These are phyloP conservation scores for Hypselothyrea guttata DNA, from an alignment of 2,888 invertebrate genomes.

Conservation along the genomic window DNA sequence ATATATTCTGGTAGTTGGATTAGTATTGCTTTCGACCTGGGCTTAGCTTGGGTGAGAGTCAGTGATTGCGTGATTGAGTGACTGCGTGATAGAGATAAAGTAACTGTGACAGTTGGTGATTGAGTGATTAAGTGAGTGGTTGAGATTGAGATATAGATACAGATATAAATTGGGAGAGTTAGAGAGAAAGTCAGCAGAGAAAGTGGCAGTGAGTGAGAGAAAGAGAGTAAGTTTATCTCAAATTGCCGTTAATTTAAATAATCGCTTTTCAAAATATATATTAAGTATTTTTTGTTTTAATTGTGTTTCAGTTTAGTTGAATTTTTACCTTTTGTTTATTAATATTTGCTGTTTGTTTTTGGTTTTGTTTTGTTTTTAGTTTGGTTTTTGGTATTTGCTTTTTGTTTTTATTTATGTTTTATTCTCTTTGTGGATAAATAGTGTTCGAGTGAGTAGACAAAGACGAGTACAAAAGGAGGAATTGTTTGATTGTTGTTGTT, in stretches of 20 bases:
- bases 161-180: conserved; percentile 5
- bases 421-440: conserved; percentile 22
- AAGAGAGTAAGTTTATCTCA: conserved; percentile 51
- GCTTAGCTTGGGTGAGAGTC: conserved; percentile 57
- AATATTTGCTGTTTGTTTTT: conserved; percentile 11
- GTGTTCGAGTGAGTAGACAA: conserved; percentile 37
- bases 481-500: conserved; percentile 31
- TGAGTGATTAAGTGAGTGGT: conserved; percentile 61
- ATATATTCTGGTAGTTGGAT: conserved; percentile 19
- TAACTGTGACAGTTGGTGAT: conserved; percentile 50
- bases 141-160: conserved; percentile 28
- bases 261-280: conserved; percentile 32
- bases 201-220: conserved; percentile 16
- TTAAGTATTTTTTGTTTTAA: conserved; percentile 24
- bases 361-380: no score
- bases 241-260: conserved; percentile 40
- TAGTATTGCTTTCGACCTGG: conserved; percentile 41
- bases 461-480: conserved; percentile 21
- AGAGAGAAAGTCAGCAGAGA: conserved; percentile 34
- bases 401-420: conserved; percentile 12
- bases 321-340: conserved; percentile 24
- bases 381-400: not conserved
- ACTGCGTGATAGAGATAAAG: conserved; percentile 56
- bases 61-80: conserved; percentile 55
- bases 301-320: conserved; percentile 32